Evolutionary conservation across 2,888 invertebrate species (phyloP), one percentile per base, ranked within the genome.

Genomic region (Melinaea menophilus): DNA sequence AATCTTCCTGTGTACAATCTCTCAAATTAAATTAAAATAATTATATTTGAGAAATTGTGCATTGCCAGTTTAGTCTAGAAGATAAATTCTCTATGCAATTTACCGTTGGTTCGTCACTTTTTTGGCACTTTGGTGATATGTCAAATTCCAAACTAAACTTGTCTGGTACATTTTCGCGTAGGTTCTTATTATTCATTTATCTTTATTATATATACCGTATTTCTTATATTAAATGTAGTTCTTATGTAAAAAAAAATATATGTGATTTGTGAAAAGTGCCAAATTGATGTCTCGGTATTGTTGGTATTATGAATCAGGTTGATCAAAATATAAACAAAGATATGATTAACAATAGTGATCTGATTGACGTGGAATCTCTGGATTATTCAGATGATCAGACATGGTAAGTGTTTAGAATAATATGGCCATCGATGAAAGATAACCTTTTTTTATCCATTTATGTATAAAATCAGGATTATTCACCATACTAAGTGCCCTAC

Each of bases 361-460:
- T 92, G 74, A 92, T 93, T 76, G 91, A 92, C 86, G 85, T 93
- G 79, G 88, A 89, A 78, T 83, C 90, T 73, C 82, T 93, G 73
- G 88, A 91, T 82, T 91, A 90, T 81, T 84, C 85, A 68, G 89
- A 92, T 82, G 88, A 92, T 78, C 92, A 93, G 85, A 92, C 91
- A 71, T 93, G 93, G 93, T 93, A 77, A 86, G 91, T 79, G 68
- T 63, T 22, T 65, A 46, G 34, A 9, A 35, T 51, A 59, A 45
- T 22, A 41, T 22, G 31, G 31, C 45, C 33, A 46, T 54, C 3
- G 2, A 35, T 41, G 9, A 31, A 3, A 12, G 4, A 11, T 33
- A 9, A 22, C 13, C 2, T 4, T 46, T 4, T 3, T 3, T 34
- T 9, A 2, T 37, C 11, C 12, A 58, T 47, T 33, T 58, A 46